phyloP scores from a whole-genome alignment of 1,140 invertebrate species.

The Potamilus streckersoni region DNA sequence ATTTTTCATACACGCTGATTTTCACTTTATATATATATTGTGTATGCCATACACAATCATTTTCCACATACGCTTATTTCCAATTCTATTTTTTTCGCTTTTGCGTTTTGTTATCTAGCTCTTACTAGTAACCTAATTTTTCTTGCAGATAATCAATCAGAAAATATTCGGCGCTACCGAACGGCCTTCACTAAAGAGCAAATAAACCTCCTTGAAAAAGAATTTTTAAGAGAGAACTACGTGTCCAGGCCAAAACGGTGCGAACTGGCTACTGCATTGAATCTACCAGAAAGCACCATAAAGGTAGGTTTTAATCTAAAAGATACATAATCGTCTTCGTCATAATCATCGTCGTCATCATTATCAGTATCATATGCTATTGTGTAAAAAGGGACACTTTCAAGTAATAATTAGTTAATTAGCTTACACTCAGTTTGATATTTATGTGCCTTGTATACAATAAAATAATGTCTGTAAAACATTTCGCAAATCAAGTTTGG shows the following conservation, averaged over 20 bases:
- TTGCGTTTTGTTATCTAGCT: not conserved
- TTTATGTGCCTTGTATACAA: too few relatives aligned
- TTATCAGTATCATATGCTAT: slow-evolving; percentile 2
- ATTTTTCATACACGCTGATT: too few relatives aligned
- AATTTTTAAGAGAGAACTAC: slow-evolving; percentile 98
- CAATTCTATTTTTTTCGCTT: too few relatives aligned
- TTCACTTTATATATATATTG: too few relatives aligned
- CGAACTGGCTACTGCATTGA: slow-evolving; percentile 93
- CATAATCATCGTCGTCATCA: slow-evolving; percentile 2
- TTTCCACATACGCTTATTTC: too few relatives aligned
- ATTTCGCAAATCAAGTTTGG: too few relatives aligned
- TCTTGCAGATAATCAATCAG: slow-evolving; percentile 38
- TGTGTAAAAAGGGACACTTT: too few relatives aligned
- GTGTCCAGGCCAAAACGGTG: slow-evolving; percentile 93
- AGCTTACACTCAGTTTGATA: too few relatives aligned
- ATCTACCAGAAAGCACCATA: slow-evolving; percentile 96
- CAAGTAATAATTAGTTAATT: too few relatives aligned
- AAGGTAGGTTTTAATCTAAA: slow-evolving; percentile 78
- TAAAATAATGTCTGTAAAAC: too few relatives aligned
- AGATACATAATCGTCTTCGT: not conserved
- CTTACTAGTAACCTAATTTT: slow-evolving; percentile 2
- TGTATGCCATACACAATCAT: too few relatives aligned
- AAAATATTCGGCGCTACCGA: slow-evolving; percentile 85
- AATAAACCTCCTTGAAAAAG: slow-evolving; percentile 92
- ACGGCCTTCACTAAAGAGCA: slow-evolving; percentile 99